Evolutionary conservation across 2,888 invertebrate genomes (phyloP), one percentile per base, ranked within the genome.

Genomic region (Enoplolaimus lenunculus): DNA sequence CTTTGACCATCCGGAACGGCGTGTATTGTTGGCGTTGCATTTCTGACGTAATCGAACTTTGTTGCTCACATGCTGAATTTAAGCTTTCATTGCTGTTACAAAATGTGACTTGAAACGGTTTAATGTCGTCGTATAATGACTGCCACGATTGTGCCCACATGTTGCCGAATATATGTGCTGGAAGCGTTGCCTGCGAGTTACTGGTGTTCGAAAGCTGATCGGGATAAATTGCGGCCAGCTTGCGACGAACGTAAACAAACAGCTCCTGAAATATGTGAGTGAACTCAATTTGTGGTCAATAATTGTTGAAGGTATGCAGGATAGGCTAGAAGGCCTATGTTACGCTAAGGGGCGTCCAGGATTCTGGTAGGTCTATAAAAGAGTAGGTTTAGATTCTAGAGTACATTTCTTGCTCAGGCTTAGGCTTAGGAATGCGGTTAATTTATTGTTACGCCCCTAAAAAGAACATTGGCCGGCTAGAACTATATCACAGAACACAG

Each of bases 111-210:
- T 77, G 77, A 73, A 74, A 79, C 13, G 78, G 79, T 7, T 73
- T 73, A n/a, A 74, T 74, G 57, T 75, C 72, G 64, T 72, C 45
- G 72, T 75, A 74, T n/a, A 78, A 71, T 70, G 76, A 76, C 2
- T 68, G 71, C 79, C 79, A 79, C 71, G 76, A 76, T 60, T 77
- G 71, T 13, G 78, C 78, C 77, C 78, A 79, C 71, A 70, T 70
- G 45, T 78, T 77, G 3, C 72, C 70, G 21, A 74, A 70, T 29
- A 74, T 70, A 62, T 74, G 71, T n/a, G 74, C 73, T 3, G 74
- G 74, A 16, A 74, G 68, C 28, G 73, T 69, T 28, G 69, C 67
- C 0, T 29, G 69, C 2, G 57, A 59, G 28, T 72, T 66, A 16
- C 68, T 70, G 34, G 60, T 66, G 13, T 62, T 31, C 16, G 16